Percentiles rank a stretch among this genome's conserved stretches.
Evolutionary conservation across 2,888 invertebrate genomes (phyloP).

Genomic region (Apoderus coryli): DNA sequence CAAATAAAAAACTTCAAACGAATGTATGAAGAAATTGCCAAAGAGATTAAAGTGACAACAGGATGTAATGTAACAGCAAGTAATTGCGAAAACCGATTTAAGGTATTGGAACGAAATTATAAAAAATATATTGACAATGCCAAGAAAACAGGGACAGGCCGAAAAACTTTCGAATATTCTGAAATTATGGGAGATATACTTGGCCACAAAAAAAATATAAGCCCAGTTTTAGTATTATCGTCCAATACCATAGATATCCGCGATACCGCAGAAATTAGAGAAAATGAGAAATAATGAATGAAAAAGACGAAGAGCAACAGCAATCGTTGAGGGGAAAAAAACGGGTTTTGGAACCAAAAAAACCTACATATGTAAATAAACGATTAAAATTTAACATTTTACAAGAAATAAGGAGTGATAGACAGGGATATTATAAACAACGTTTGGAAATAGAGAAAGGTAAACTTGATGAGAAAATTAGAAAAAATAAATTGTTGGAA

Average conservation of each 20-base stretch:
- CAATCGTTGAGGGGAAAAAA: background rate
- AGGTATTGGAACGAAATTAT: conserved; percentile 6
- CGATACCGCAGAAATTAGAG: too few relatives aligned
- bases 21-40: conserved; percentile 7
- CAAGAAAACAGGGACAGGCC: conserved; percentile 5
- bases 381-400: conserved; percentile 3
- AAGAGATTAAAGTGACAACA: conserved; percentile 3
- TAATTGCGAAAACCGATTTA: conserved; percentile 9
- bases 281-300: conserved; percentile 2
- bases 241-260: conserved; percentile 5
- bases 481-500: conserved; percentile 7
- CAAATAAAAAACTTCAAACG: conserved; percentile 6
- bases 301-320: background rate
- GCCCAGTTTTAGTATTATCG: conserved; percentile 8
- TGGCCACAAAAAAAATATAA: conserved; percentile 7
- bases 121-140: conserved; percentile 8
- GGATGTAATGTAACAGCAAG: conserved; percentile 3
- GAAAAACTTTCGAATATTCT: conserved; percentile 8
- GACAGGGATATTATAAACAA: conserved; percentile 8
- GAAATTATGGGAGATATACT: conserved; percentile 8
- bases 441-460: conserved; percentile 6
- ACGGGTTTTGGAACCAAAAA: conserved; percentile 2
- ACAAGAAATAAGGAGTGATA: conserved; percentile 6
- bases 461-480: conserved; percentile 4
- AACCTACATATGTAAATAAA: background rate